Evolutionary conservation across 1,140 invertebrate genomes (phyloP).

Genomic region (Megalopta genalis): DNA sequence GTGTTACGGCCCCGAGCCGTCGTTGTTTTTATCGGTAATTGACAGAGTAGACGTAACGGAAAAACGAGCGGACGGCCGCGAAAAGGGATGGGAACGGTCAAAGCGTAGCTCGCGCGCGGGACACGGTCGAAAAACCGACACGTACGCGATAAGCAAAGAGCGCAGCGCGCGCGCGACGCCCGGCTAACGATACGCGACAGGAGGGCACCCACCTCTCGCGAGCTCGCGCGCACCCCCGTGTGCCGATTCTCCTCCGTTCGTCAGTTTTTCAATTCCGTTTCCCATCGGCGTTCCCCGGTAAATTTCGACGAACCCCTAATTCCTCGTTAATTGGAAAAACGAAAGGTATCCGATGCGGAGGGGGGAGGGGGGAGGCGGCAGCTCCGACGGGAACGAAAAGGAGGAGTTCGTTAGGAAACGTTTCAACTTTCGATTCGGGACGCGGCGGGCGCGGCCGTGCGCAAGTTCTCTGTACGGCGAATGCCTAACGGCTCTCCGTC

Average conservation of each 20-base stretch:
- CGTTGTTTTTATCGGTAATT: slow-evolving; percentile 72
- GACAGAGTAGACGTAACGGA: slow-evolving; percentile 58
- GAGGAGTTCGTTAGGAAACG: neutral
- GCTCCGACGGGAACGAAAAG: neutral
- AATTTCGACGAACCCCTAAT: slow-evolving; percentile 15
- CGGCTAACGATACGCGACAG: slow-evolving; percentile 37
- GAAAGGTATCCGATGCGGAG: too few relatives aligned
- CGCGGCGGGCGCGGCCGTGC: too few relatives aligned
- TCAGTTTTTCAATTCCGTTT: slow-evolving; percentile 30
- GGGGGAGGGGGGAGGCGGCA: too few relatives aligned
- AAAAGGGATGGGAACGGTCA: slow-evolving; percentile 41
- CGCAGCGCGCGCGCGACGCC: neutral
- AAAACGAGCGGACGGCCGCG: slow-evolving; percentile 34
- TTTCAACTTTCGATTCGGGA: slow-evolving; percentile 6
- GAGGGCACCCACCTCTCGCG: neutral
- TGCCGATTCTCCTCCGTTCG: slow-evolving; percentile 1
- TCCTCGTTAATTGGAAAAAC: slow-evolving; percentile 20
- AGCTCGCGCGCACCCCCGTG: too few relatives aligned
- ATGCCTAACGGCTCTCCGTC: neutral
- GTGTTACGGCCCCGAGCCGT: slow-evolving; percentile 28
- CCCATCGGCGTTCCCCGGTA: neutral
- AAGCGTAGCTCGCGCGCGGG: slow-evolving; percentile 20
- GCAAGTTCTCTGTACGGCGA: neutral
- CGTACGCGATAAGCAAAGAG: slow-evolving; percentile 14
- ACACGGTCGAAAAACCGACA: slow-evolving; percentile 11